phyloP scores from a whole-genome alignment of 2,888 invertebrate genomes.

The Drosophila infuscata region DNA sequence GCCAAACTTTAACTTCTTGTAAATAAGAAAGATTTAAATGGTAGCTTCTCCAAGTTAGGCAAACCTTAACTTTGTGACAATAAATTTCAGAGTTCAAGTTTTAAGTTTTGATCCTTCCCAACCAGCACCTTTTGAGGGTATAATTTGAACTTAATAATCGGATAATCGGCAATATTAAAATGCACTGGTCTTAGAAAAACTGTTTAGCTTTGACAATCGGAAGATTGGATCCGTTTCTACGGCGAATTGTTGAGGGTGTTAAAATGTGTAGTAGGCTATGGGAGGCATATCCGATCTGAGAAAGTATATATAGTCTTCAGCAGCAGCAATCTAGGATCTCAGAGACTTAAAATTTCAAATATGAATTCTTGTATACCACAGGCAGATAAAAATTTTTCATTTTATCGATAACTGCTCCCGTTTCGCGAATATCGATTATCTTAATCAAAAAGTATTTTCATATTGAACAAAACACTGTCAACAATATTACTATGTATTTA shows the following conservation, averaged over 20 bases:
- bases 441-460: too few species aligned
- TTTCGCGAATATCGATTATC: not conserved
- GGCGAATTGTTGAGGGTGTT: not conserved
- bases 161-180: too few species aligned
- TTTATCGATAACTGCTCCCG: not conserved
- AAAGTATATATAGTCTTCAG: not conserved
- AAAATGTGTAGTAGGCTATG: not conserved
- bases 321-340: not conserved
- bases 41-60: not conserved
- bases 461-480: too few species aligned
- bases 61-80: not conserved
- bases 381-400: too few species aligned
- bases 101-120: not conserved
- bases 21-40: slow-evolving; percentile 7
- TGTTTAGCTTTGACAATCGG: too few species aligned
- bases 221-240: not conserved
- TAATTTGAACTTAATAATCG: not conserved
- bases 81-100: not conserved
- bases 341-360: too few species aligned
- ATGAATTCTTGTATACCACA: too few species aligned
- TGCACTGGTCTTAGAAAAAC: too few species aligned
- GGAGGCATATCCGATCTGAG: accelerated
- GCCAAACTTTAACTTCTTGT: slow-evolving; percentile 7
- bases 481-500: not conserved
- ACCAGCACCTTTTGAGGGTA: not conserved